Percentiles rank a stretch among this genome's conserved stretches.
Conservation (phyloP, 2,797 vertebrate species). For the Manis crassicaudata region DNA sequence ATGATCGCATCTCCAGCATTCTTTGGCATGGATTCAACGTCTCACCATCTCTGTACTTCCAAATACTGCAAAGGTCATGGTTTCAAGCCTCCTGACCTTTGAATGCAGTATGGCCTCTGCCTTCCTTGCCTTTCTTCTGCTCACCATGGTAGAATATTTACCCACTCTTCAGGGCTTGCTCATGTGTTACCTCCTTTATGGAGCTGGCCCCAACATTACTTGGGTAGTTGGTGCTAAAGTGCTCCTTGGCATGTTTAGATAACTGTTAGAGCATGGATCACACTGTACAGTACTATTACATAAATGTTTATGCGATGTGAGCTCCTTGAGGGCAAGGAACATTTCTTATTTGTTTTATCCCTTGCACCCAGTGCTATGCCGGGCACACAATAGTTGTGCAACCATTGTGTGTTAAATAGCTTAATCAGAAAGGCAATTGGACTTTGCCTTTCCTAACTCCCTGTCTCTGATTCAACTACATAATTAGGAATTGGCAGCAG, state of each 20-base stretch:
- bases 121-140: background rate
- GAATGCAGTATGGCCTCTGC: background rate
- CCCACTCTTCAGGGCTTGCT: background rate
- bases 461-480: background rate
- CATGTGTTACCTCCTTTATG: background rate
- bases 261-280: background rate
- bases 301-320: background rate
- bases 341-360: background rate
- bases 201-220: background rate
- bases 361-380: accelerated
- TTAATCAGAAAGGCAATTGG: background rate
- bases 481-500: background rate
- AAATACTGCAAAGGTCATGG: background rate
- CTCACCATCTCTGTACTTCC: background rate
- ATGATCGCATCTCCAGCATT: background rate
- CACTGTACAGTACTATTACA: background rate
- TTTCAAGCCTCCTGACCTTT: background rate
- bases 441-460: background rate
- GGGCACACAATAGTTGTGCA: background rate
- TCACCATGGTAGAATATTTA: background rate
- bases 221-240: background rate
- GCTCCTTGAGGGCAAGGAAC: background rate
- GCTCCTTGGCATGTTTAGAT: background rate
- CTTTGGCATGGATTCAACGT: background rate
- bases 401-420: background rate